phyloP scores from a whole-genome alignment of 2,113 vertebrate genomes.

The Patagioenas fasciata region DNA sequence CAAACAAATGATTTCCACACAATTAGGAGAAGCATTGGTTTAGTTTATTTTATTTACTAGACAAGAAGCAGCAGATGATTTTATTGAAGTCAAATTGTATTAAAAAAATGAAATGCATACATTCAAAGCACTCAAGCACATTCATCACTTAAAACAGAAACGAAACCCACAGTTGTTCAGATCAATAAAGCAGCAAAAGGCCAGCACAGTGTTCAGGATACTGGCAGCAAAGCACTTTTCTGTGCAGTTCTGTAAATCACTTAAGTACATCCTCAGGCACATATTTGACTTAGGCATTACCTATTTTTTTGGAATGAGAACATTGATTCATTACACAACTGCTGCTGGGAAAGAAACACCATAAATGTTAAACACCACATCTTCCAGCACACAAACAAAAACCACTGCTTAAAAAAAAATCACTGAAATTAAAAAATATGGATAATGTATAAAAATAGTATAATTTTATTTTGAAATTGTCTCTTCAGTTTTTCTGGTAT shows the following conservation, averaged over 20 bases:
- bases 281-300: neutral
- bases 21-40: neutral
- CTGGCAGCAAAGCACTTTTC: neutral
- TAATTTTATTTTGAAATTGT: neutral
- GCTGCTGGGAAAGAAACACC: neutral
- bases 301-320: neutral
- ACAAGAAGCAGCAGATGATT: conserved; percentile 30
- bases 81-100: conserved; percentile 1
- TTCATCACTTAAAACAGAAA: neutral
- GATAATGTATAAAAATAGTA: conserved; percentile 41
- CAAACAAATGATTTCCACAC: neutral
- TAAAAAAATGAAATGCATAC: neutral
- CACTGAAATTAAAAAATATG: neutral
- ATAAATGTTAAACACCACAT: neutral
- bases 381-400: neutral
- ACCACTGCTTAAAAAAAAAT: neutral
- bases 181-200: neutral
- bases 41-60: conserved; percentile 53
- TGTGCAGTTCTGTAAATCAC: neutral
- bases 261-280: neutral
- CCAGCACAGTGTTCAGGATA: neutral
- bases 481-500: neutral
- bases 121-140: neutral
- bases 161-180: neutral
- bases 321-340: neutral